A percentile compares a stretch with the other conserved stretches of the same genome.
phyloP scores from a whole-genome alignment of 2,888 invertebrate species.

The Neelides folsomi region DNA sequence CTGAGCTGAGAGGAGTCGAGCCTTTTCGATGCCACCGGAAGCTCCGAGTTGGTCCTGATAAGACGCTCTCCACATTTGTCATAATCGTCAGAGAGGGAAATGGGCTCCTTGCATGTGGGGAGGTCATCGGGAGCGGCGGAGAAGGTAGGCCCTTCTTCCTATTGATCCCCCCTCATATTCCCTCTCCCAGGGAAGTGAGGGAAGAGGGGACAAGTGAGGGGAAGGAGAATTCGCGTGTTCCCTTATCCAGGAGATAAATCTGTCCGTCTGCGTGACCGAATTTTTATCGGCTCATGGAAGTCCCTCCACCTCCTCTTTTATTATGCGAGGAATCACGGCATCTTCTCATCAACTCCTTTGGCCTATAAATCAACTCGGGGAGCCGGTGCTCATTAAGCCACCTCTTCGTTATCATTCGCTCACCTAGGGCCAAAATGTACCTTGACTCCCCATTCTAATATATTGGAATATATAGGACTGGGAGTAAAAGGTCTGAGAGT shows the following conservation, averaged over 20 bases:
- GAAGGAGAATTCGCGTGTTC: too few relatives aligned
- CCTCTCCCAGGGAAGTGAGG: too few relatives aligned
- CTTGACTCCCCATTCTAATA: too few relatives aligned
- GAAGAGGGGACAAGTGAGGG: too few relatives aligned
- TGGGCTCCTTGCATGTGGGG: constrained; percentile 27
- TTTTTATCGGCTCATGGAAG: constrained; percentile 22
- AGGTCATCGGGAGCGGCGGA: constrained; percentile 18
- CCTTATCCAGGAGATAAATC: constrained; percentile 32
- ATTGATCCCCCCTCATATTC: too few relatives aligned
- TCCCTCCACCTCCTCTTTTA: not conserved
- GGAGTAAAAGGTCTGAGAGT: too few relatives aligned
- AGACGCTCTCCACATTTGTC: constrained; percentile 29
- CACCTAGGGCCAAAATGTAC: too few relatives aligned
- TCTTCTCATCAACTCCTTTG: constrained; percentile 29
- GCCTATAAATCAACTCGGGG: constrained; percentile 22
- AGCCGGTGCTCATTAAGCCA: too few relatives aligned
- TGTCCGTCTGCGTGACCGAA: constrained; percentile 28
- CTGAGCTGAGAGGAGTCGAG: not conserved
- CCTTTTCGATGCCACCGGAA: constrained; percentile 27
- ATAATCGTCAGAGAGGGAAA: constrained; percentile 28
- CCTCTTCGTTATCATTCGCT: too few relatives aligned
- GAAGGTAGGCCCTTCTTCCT: not conserved
- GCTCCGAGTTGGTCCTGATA: constrained; percentile 25
- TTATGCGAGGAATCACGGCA: constrained; percentile 25
- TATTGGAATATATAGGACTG: too few relatives aligned